Base-by-base conservation (phyloP, 2,797 vertebrate genomes). In the Xenentodon cancila region DNA sequence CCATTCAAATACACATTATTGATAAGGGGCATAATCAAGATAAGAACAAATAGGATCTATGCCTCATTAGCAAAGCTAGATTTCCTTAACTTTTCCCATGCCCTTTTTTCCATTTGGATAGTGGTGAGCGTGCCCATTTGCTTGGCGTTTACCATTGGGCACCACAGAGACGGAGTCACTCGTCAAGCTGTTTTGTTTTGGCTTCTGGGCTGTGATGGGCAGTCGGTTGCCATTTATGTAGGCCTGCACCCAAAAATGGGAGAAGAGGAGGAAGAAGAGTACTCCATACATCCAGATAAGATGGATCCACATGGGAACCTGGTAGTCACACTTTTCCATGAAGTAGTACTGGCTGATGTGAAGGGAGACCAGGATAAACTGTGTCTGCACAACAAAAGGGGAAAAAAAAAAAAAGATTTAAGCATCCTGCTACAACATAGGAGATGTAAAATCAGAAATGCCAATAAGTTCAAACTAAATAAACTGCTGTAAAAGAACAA, bases 341-440 rank as follows among this genome's bases (percentile, higher is more conserved):
- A 99, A 97, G 92, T 99, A 99, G 92, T 98, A 99, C 90, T 99
- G 97, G 72, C 94, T 95, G 92, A 98, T 94, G 81, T 99, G 97
- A 79, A 96, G 0, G 1, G 96, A 96, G 66, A 99, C 94, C 80
- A 99, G 63, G 53, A 99, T 90, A 6, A 99, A 99, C 91, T 99
- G 97, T 11, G 88, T 88, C 97, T 99, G 89, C 43, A 40, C 58
- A 79, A 49, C 15, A 32, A 66, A 11, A 15, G 6, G 5, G 8
- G 47, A 46, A 19, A 46, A 20, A 2, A 20, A 8, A 18, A 11
- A 20, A 2, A 20, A 46, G n/a, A 19, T 46, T 46, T 47, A 47
- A 20, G 8, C 18, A 20, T n/a, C 0, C 0, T 2, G 12, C 6
- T 19, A 5, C 30, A 13, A n/a, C 1, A 1, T 3, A 40, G 21